Evolutionary conservation across 2,797 vertebrate genomes (phyloP).

Genomic region (Esox lucius): DNA sequence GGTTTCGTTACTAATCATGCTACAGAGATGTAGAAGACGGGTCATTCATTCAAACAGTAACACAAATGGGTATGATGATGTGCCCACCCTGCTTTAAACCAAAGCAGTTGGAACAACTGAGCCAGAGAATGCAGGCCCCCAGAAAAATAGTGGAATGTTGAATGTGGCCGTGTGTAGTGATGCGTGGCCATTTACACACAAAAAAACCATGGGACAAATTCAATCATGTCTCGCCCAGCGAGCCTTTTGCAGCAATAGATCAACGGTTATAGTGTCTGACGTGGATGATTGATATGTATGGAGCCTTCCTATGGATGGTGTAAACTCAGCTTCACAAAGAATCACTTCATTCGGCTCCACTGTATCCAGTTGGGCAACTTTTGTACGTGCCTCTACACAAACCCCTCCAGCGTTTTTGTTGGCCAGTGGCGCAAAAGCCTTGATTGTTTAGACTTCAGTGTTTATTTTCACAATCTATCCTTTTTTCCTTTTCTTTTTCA

Average conservation of each 20-base stretch:
- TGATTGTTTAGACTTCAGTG: slow-evolving; percentile 70
- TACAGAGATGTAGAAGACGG: slow-evolving; percentile 30
- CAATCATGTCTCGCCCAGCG: slow-evolving; percentile 75
- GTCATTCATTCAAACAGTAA: slow-evolving; percentile 34
- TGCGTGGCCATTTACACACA: slow-evolving; percentile 50
- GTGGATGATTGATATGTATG: slow-evolving; percentile 72
- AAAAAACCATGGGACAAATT: slow-evolving; percentile 69
- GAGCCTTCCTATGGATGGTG: slow-evolving; percentile 68
- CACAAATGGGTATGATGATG: slow-evolving; percentile 38
- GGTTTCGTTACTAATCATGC: slow-evolving; percentile 49
- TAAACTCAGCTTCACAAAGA: slow-evolving; percentile 75
- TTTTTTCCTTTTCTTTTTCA: slow-evolving; percentile 68
- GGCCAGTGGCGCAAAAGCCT: slow-evolving; percentile 50
- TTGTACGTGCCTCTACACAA: slow-evolving; percentile 51
- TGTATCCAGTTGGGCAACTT: slow-evolving; percentile 50
- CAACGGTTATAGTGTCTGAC: slow-evolving; percentile 70
- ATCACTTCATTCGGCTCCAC: slow-evolving; percentile 63
- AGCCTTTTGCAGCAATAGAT: slow-evolving; percentile 72
- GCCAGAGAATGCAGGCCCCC: slow-evolving; percentile 64
- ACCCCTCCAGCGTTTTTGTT: slow-evolving; percentile 66
- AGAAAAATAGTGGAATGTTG: slow-evolving; percentile 35
- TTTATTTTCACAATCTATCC: slow-evolving; percentile 78
- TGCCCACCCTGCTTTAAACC: slow-evolving; percentile 5
- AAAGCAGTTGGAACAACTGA: slow-evolving; percentile 65
- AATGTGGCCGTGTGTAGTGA: slow-evolving; percentile 64